A percentile compares a stretch with the other conserved stretches of the same genome.
These are phyloP conservation scores for Noctuana brunneofusca DNA, from an alignment of 2,888 invertebrate species.

Conservation along the genomic window DNA sequence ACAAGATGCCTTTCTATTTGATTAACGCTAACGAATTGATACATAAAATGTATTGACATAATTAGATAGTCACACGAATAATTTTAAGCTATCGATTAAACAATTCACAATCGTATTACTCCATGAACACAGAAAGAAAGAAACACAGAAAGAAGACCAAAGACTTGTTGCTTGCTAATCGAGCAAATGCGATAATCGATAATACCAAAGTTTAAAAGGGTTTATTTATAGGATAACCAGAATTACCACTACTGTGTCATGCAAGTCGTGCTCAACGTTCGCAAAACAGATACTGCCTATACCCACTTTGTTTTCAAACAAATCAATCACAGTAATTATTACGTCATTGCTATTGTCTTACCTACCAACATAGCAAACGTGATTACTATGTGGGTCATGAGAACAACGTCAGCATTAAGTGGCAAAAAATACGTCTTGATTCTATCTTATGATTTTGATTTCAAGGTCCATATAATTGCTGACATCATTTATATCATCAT, in stretches of 20 bases:
- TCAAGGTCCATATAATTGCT: conserved; percentile 32
- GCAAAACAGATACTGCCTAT: neutral
- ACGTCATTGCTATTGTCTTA: conserved; percentile 31
- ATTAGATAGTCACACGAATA: no score
- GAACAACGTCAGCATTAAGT: conserved; percentile 24
- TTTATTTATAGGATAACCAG: neutral
- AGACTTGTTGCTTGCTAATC: neutral
- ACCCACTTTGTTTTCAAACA: conserved; percentile 12
- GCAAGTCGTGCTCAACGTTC: neutral
- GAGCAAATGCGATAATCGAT: no score
- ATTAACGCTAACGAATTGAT: no score
- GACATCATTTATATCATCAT: conserved; percentile 29
- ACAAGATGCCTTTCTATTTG: no score
- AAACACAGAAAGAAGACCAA: no score
- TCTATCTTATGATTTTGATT: conserved; percentile 24
- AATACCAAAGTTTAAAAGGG: neutral
- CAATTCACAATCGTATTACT: no score
- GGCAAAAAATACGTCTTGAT: conserved; percentile 31
- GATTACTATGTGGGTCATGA: conserved; percentile 33
- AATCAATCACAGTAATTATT: conserved; percentile 29
- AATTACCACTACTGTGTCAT: neutral
- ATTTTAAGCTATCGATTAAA: no score
- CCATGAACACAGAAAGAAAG: neutral
- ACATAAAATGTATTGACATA: no score
- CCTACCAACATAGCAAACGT: conserved; percentile 15